phyloP scores from a whole-genome alignment of 2,113 vertebrate species.

The Gavialis gangeticus region DNA sequence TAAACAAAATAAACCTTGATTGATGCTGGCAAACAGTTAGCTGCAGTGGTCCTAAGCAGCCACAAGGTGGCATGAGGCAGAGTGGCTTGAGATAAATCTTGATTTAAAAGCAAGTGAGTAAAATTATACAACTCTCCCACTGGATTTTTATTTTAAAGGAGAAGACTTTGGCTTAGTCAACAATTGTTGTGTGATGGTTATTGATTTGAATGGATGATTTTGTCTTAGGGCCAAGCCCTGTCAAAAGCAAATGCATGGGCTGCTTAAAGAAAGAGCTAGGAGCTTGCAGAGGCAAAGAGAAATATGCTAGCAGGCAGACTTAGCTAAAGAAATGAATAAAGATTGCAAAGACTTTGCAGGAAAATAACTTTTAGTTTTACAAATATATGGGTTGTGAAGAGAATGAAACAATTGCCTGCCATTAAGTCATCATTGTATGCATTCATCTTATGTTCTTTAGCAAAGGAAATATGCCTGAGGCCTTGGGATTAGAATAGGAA shows the following conservation, averaged over 20 bases:
- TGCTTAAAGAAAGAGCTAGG: slow-evolving; percentile 45
- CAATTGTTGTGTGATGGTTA: slow-evolving; percentile 61
- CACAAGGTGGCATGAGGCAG: slow-evolving; percentile 38
- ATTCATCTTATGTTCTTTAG: slow-evolving; percentile 28
- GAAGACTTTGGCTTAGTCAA: slow-evolving; percentile 46
- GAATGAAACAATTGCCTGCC: not conserved
- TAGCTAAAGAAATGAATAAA: slow-evolving; percentile 61
- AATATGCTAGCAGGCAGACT: slow-evolving; percentile 47
- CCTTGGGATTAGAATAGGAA: slow-evolving; percentile 40
- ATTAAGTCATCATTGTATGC: slow-evolving; percentile 34
- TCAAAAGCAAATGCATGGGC: slow-evolving; percentile 62
- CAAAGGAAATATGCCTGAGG: slow-evolving; percentile 8
- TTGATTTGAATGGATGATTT: slow-evolving; percentile 70
- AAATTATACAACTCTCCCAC: slow-evolving; percentile 15
- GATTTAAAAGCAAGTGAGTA: slow-evolving; percentile 10
- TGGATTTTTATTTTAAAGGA: slow-evolving; percentile 42
- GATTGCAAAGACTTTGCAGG: slow-evolving; percentile 30
- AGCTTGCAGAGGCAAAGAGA: slow-evolving; percentile 14
- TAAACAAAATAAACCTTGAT: not conserved
- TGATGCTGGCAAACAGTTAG: not conserved
- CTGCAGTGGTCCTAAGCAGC: not conserved
- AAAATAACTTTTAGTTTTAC: slow-evolving; percentile 59
- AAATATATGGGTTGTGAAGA: slow-evolving; percentile 15
- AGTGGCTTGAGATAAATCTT: not conserved
- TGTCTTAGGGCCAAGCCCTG: slow-evolving; percentile 64